These are phyloP conservation scores for Uropetala carovei DNA, from an alignment of 2,888 invertebrate species.

Conservation along the genomic window DNA sequence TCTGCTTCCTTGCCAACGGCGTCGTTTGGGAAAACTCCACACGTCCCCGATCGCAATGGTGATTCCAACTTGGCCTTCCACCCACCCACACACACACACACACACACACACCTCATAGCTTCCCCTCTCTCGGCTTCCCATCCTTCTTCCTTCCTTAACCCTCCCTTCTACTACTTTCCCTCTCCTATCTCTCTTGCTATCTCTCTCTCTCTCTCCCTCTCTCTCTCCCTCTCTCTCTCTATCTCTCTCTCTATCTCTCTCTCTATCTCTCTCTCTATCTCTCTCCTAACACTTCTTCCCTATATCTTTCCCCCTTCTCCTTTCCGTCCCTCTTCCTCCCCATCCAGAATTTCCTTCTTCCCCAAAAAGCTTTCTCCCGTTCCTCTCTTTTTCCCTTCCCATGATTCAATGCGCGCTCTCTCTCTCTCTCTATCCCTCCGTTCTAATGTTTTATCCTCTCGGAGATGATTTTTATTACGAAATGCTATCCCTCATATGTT, in stretches of 20 bases:
- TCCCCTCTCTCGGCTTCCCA: not conserved
- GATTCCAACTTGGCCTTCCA: constrained; percentile 23
- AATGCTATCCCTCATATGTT: not conserved
- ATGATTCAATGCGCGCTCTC: not conserved
- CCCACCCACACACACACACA: not conserved
- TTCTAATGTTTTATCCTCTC: constrained; percentile 1
- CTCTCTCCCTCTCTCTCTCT: no score
- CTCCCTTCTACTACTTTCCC: not conserved
- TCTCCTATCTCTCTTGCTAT: not conserved
- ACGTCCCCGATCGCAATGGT: constrained; percentile 47
- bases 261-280: no score
- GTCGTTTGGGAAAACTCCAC: constrained; percentile 43
- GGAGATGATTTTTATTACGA: not conserved
- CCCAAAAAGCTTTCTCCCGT: not conserved
- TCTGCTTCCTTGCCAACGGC: not conserved
- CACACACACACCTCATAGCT: not conserved
- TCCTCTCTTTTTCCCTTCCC: not conserved
- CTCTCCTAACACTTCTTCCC: no score
- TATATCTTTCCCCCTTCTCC: no score
- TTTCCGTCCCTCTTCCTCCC: not conserved
- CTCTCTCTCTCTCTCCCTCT: not conserved
- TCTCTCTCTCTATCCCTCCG: not conserved
- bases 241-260: no score
- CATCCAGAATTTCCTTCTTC: not conserved
- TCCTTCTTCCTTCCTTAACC: not conserved